Base-by-base conservation (phyloP, 2,113 vertebrate genomes). In the Tragelaphus imberbis region DNA sequence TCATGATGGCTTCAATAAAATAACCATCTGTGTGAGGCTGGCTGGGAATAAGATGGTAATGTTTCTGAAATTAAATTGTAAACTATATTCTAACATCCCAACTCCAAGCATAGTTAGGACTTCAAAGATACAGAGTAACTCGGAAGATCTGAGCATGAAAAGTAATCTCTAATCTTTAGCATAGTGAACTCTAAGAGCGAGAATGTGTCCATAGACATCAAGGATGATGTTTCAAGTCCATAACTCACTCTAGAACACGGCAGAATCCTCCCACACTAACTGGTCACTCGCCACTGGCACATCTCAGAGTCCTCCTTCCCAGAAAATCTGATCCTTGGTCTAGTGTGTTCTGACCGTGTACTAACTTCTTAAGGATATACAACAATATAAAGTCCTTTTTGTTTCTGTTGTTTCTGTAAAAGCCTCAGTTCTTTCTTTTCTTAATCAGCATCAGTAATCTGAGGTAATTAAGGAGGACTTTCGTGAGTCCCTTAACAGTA, bases 41-140 rank as follows among this genome's bases (percentile, higher is more conserved):
- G 81, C 75, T 97, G 23, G 44, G 30, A 97, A 51, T 47, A 94
- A 92, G 14, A 44, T 12, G 30, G 21, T 88, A 30, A 75, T 14
- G 14, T 71, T 88, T 97, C 33, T 91, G 28, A 77, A 91, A 95
- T 90, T 89, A 80, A 84, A 87, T 91, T 88, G 80, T 84, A 94
- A 90, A 92, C 63, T 58, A 28, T 49, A n/a, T 65, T 91, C 56
- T 96, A 82, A 96, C 55, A 30, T 81, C 63, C 47, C 19, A 84
- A 36, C n/a, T 96, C 51, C 36, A 68, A 27, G 11, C 44, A 63
- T 16, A 92, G 28, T 77, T 36, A 33, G 19, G 36, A 36, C 91
- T 89, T 92, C 61, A 95, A 40, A 91, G 40, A 71, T 10, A 7
- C 9, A 63, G 33, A 56, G 36, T 23, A 68, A 59, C 28, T 65